Evolutionary conservation across 2,797 vertebrate species (phyloP).

Genomic region (Columba guinea): DNA sequence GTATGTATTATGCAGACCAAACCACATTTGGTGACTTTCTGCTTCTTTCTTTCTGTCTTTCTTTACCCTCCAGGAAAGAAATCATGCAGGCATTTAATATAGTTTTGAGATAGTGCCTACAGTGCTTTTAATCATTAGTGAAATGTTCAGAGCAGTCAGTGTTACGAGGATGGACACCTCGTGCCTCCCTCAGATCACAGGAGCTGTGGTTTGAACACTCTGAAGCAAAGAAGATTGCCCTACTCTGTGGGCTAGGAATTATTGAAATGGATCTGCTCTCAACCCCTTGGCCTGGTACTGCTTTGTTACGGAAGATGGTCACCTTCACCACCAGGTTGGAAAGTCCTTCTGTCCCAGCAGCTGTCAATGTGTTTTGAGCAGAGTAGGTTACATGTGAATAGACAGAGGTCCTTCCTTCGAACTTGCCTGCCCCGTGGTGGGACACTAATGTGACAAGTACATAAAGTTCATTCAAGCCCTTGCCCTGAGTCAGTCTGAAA

Average conservation of each 20-base stretch:
- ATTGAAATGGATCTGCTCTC: not conserved
- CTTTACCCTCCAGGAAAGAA: not conserved
- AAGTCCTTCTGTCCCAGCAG: not conserved
- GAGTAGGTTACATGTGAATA: not conserved
- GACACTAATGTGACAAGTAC: not conserved
- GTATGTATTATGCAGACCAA: not conserved
- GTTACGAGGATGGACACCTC: not conserved
- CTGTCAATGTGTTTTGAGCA: not conserved
- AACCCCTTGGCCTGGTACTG: fast-evolving
- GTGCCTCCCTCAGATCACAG: fast-evolving
- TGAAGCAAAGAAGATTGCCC: not conserved
- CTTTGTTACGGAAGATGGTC: not conserved
- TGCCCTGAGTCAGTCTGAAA: not conserved
- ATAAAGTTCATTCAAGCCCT: not conserved
- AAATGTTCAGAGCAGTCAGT: not conserved
- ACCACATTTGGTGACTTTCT: not conserved
- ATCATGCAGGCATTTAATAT: not conserved
- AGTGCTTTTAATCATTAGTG: not conserved
- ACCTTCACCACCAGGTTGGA: not conserved
- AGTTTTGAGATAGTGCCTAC: not conserved
- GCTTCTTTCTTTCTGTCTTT: not conserved
- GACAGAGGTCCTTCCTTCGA: not conserved
- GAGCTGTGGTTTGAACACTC: not conserved
- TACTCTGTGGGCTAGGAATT: not conserved
- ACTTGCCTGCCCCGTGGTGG: not conserved